These are phyloP conservation scores for Oophaga sylvatica DNA, from an alignment of 2,797 vertebrate species.

Conservation along the genomic window DNA sequence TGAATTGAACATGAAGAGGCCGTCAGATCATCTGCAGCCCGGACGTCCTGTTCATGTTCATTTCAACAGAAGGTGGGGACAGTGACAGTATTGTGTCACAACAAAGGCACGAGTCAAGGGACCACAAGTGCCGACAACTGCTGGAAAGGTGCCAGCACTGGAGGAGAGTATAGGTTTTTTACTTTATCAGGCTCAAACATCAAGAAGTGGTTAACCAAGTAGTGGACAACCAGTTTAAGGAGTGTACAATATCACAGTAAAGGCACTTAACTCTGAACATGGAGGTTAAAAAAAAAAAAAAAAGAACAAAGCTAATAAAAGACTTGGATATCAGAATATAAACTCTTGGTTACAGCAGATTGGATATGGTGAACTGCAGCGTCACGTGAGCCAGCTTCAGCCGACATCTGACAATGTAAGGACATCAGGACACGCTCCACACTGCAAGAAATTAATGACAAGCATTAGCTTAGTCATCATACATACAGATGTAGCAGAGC, in stretches of 20 bases:
- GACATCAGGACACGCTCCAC: slow-evolving; percentile 19
- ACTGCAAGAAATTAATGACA: slow-evolving; percentile 20
- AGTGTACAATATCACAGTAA: slow-evolving; percentile 15
- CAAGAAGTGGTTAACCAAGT: no score
- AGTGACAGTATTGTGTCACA: no score
- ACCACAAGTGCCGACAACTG: no score
- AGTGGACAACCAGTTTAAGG: neutral
- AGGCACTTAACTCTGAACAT: slow-evolving; percentile 25
- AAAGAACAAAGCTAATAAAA: slow-evolving; percentile 1
- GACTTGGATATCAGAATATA: neutral
- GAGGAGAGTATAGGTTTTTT: no score
- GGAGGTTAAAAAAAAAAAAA: neutral
- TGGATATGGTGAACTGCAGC: neutral
- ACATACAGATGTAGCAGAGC: neutral
- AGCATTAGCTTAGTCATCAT: neutral
- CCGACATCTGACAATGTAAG: neutral
- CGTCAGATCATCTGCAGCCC: no score
- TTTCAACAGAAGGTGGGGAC: no score
- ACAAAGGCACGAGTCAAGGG: no score
- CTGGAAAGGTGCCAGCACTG: no score
- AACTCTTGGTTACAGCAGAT: slow-evolving; percentile 36
- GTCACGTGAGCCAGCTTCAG: neutral
- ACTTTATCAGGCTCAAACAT: no score
- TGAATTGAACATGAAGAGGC: no score
- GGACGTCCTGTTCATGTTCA: no score